These are phyloP conservation scores for Siniperca knerii DNA, from an alignment of 2,113 vertebrate species.

Conservation along the genomic window DNA sequence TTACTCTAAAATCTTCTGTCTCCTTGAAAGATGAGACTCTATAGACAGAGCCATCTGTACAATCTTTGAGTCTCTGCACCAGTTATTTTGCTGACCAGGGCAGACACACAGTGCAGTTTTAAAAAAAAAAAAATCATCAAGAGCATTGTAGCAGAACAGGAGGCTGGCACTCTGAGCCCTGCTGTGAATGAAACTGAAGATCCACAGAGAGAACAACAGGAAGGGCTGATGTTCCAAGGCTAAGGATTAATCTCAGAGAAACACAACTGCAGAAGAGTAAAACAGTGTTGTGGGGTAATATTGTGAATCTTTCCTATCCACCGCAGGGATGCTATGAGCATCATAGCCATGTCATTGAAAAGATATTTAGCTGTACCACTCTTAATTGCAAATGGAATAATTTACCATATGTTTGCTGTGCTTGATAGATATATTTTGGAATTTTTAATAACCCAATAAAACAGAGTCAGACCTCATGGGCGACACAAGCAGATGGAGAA, in stretches of 20 bases:
- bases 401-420: slow-evolving; percentile 26
- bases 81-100: slow-evolving; percentile 22
- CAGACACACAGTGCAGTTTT: not conserved
- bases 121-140: not conserved
- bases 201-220: slow-evolving; percentile 13
- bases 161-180: not conserved
- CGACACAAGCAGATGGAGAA: not conserved
- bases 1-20: not conserved
- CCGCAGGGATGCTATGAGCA: slow-evolving; percentile 4
- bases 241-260: slow-evolving; percentile 13
- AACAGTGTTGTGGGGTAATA: not conserved
- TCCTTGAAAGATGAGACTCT: slow-evolving; percentile 21
- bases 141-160: slow-evolving; percentile 3
- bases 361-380: not conserved
- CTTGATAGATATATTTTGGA: slow-evolving; percentile 8
- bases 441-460: slow-evolving; percentile 27
- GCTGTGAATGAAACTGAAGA: slow-evolving; percentile 15
- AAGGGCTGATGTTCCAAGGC: slow-evolving; percentile 11
- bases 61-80: slow-evolving; percentile 9
- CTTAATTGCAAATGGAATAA: not conserved
- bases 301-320: not conserved
- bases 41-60: not conserved
- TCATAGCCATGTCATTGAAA: not conserved
- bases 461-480: not conserved
- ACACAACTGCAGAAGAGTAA: slow-evolving; percentile 28